A percentile compares a stretch with the other conserved stretches of the same genome.
Evolutionary conservation across 2,797 vertebrate genomes (phyloP).

Genomic region (Columba guinea): DNA sequence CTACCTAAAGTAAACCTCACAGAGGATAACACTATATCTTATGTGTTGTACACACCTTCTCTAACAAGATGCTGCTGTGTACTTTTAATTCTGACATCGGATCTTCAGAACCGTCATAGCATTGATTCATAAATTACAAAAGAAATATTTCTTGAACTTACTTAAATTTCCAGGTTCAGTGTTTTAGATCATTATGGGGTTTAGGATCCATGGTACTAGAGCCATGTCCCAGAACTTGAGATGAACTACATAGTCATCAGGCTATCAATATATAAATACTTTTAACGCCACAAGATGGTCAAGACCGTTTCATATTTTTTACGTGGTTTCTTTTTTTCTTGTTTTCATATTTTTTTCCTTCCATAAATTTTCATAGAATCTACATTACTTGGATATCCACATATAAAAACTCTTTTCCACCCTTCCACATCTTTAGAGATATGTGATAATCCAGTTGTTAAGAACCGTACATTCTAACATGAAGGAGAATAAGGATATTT

Average conservation of each 20-base stretch:
- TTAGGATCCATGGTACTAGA: background rate
- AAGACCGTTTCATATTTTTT: background rate
- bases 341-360: background rate
- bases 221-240: background rate
- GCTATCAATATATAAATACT: background rate
- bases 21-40: rapidly evolving
- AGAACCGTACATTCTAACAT: background rate
- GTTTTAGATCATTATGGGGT: background rate
- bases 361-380: background rate
- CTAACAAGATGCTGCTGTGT: background rate
- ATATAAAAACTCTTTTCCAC: background rate
- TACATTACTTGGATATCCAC: background rate
- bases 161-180: background rate
- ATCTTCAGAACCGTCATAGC: background rate
- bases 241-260: background rate
- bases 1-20: background rate
- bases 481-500: background rate
- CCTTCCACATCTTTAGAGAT: background rate
- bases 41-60: background rate
- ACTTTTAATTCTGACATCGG: background rate
- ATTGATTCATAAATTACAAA: background rate
- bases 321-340: background rate
- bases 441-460: background rate
- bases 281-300: background rate
- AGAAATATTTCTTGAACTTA: background rate